Conservation (phyloP, 2,113 vertebrate species). For the Corvus moneduloides region DNA sequence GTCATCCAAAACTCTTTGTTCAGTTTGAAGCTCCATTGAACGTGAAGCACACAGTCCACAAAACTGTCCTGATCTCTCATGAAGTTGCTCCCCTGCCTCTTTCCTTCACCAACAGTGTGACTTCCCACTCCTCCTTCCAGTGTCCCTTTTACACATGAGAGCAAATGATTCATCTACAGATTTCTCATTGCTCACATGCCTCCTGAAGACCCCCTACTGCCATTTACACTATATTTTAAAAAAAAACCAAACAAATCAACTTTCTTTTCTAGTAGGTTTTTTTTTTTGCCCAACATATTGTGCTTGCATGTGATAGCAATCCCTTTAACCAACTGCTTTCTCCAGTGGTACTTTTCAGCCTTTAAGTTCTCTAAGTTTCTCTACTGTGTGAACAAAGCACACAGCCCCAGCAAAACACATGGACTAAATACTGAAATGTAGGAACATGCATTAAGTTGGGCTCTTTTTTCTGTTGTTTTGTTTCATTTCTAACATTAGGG, state of each 20-base stretch:
- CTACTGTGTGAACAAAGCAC: background rate
- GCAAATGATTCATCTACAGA: background rate
- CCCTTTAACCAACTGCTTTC: background rate
- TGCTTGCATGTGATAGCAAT: background rate
- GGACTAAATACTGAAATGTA: background rate
- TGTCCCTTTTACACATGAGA: background rate
- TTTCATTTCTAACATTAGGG: background rate
- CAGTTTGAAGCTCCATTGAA: slow-evolving; percentile 2
- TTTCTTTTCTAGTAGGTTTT: background rate
- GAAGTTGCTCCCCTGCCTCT: background rate
- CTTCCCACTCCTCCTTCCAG: background rate
- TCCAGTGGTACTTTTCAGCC: background rate
- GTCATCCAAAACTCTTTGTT: background rate
- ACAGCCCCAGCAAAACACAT: background rate
- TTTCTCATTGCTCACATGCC: background rate
- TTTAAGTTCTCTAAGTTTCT: background rate
- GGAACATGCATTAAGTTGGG: background rate
- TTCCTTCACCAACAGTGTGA: accelerated
- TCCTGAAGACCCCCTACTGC: background rate
- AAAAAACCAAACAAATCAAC: too few relatives aligned
- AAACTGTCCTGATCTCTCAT: background rate
- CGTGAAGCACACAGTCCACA: background rate
- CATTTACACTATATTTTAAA: background rate
- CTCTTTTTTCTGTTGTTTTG: background rate
- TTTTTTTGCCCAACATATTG: background rate